Percentiles rank a stretch among this genome's conserved stretches.
Evolutionary conservation across 37 sponge, comb jelly and placozoan species (phyloP).

Genomic region (Dysidea cf. avara): DNA sequence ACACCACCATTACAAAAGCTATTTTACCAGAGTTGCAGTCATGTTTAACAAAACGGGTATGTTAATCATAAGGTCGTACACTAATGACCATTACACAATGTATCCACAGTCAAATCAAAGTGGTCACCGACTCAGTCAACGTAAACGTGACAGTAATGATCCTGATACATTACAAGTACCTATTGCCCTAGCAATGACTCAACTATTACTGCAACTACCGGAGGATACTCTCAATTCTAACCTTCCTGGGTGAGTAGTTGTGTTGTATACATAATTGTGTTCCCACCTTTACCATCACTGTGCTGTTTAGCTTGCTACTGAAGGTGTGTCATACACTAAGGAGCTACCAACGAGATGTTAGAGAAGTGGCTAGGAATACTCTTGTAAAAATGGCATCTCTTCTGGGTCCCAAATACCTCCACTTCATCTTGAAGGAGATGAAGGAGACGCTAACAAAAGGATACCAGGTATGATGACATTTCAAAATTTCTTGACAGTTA

Average conservation of each 20-base stretch:
- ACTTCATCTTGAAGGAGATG: conserved; percentile 78
- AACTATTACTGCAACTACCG: conserved; percentile 76
- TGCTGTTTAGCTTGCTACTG: conserved; percentile 60
- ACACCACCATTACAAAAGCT: conserved; percentile 31
- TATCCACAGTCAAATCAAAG: background rate
- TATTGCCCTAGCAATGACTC: conserved; percentile 84
- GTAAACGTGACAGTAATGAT: conserved; percentile 8
- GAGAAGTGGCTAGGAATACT: conserved; percentile 69
- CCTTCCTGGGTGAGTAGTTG: conserved; percentile 64
- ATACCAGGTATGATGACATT: conserved; percentile 68
- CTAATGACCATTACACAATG: no score
- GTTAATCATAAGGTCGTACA: background rate
- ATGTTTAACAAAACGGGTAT: conserved; percentile 52
- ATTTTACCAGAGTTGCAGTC: conserved; percentile 63
- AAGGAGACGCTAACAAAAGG: conserved; percentile 74
- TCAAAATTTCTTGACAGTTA: background rate
- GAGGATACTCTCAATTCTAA: conserved; percentile 53
- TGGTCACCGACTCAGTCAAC: conserved; percentile 29
- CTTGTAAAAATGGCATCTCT: conserved; percentile 78
- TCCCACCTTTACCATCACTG: background rate
- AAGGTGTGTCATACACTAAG: conserved; percentile 74
- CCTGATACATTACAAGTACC: conserved; percentile 70
- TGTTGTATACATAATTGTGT: background rate
- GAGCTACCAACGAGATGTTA: conserved; percentile 62
- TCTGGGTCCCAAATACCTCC: conserved; percentile 72